phyloP scores from a whole-genome alignment of 1,140 invertebrate genomes.

The silkworm (Bombyx mori) region ASM3026992v2 NC_085133.1:1488001-1488500 shows the following conservation, averaged over 20 bases:
- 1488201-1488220: constrained; percentile 37
- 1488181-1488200: constrained; percentile 26
- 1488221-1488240: neutral
- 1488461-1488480: constrained; percentile 23
- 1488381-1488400: constrained; percentile 16
- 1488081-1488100: constrained; percentile 22
- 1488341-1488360: neutral
- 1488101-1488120: constrained; percentile 19
- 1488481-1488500: constrained; percentile 18
- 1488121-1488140: constrained; percentile 21
- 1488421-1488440: constrained; percentile 11
- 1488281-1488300: neutral
- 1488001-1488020: too few species aligned
- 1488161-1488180: constrained; percentile 37
- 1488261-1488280: neutral
- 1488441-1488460: constrained; percentile 21
- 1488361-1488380: neutral
- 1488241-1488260: neutral
- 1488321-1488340: neutral
- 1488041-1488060: too few species aligned
- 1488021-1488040: too few species aligned
- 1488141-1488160: constrained; percentile 35
- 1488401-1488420: constrained; percentile 5
- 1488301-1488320: neutral
- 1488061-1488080: too few species aligned